phyloP scores from a whole-genome alignment of 2,113 vertebrate genomes.

The Petroica traversi region DNA sequence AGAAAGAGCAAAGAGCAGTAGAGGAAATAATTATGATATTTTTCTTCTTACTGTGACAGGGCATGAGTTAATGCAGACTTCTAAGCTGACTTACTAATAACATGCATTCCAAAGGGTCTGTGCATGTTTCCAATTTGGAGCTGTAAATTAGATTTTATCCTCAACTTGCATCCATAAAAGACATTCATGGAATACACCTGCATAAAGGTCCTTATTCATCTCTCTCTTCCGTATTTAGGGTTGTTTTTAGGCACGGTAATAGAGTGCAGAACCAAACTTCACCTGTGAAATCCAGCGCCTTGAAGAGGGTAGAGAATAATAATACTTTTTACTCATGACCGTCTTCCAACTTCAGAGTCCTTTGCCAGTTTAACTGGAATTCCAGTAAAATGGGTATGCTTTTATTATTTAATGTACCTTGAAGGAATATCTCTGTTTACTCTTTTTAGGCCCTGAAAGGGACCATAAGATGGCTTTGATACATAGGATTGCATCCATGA shows the following conservation, averaged over 20 bases:
- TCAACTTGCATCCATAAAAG: slow-evolving; percentile 12
- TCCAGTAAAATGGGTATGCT: not conserved
- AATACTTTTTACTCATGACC: not conserved
- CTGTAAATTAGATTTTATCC: slow-evolving; percentile 58
- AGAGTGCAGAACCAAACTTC: not conserved
- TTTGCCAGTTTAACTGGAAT: not conserved
- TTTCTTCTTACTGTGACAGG: slow-evolving; percentile 36
- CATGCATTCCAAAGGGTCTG: slow-evolving; percentile 18
- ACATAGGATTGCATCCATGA: not conserved
- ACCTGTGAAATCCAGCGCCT: not conserved
- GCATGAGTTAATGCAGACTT: slow-evolving; percentile 47
- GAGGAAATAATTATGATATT: slow-evolving; percentile 42
- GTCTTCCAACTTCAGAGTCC: not conserved
- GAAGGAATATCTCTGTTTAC: not conserved
- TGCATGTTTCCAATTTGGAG: slow-evolving; percentile 50
- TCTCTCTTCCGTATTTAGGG: not conserved
- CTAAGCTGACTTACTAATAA: slow-evolving; percentile 33
- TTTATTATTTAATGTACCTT: not conserved
- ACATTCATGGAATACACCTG: slow-evolving; percentile 4
- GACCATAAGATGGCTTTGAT: not conserved
- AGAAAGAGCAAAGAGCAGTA: not conserved
- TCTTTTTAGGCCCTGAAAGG: not conserved
- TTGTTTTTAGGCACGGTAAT: not conserved
- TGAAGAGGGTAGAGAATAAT: not conserved
- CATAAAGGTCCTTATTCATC: slow-evolving; percentile 5